Evolutionary conservation across 2,113 vertebrate genomes (phyloP).

Genomic region (Barnardius zonarius): DNA sequence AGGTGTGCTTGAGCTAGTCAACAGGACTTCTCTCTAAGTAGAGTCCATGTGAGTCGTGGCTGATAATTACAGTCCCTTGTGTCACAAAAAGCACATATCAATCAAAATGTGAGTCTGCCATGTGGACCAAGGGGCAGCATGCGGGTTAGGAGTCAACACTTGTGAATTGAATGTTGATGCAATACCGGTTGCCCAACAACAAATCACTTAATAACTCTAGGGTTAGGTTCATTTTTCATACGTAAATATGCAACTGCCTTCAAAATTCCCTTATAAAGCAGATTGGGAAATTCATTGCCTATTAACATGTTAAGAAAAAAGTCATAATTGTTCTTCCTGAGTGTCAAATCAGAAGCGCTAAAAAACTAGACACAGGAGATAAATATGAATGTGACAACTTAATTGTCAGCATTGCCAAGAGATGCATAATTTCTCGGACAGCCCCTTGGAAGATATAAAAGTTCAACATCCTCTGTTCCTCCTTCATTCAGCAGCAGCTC

Average conservation of each 20-base stretch:
- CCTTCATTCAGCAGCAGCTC: background rate
- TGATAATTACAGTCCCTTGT: slow-evolving; percentile 16
- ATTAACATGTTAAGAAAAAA: background rate
- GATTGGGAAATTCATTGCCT: background rate
- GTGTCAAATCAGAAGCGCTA: background rate
- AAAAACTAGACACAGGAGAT: background rate
- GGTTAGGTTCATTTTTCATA: slow-evolving; percentile 11
- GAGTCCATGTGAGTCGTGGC: background rate
- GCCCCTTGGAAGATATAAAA: slow-evolving; percentile 1
- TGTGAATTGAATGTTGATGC: background rate
- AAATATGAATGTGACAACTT: background rate
- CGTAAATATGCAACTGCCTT: background rate
- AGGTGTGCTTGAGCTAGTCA: background rate
- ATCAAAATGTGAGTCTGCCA: background rate
- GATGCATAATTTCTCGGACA: background rate
- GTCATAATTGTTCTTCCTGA: background rate
- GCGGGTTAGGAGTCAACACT: background rate
- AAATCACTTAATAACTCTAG: slow-evolving; percentile 35
- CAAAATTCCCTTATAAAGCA: slow-evolving; percentile 40
- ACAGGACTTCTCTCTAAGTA: background rate
- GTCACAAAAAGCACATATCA: background rate
- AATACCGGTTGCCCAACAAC: background rate
- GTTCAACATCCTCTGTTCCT: background rate
- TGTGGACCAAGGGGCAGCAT: background rate
- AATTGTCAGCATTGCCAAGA: background rate